Evolutionary conservation across 2,888 invertebrate species (phyloP).

Genomic region (Cheilosia impressa): DNA sequence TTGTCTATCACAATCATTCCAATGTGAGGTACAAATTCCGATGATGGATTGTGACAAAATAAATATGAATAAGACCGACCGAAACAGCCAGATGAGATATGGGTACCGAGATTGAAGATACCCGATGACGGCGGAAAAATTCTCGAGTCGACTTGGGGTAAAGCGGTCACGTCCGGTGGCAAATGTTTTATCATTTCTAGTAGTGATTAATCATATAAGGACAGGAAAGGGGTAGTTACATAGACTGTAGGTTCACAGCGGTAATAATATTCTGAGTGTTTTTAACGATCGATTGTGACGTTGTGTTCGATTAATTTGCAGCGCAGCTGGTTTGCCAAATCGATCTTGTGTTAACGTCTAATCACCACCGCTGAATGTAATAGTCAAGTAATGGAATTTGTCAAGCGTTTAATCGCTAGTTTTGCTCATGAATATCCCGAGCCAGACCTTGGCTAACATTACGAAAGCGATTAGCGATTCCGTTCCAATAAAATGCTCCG

Average conservation of each 20-base stretch:
- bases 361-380: no score
- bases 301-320: no score
- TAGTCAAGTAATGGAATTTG: no score
- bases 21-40: conserved; percentile 4
- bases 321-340: no score
- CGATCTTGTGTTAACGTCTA: no score
- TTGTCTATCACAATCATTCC: conserved; percentile 22
- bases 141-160: background rate
- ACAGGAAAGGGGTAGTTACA: background rate
- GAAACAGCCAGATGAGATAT: conserved; percentile 8
- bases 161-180: conserved; percentile 3
- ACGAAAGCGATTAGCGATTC: no score
- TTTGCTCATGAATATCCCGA: no score
- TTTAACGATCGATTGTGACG: no score
- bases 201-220: conserved; percentile 12
- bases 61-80: conserved; percentile 25
- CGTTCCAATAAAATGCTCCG: no score
- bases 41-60: conserved; percentile 49
- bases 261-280: background rate
- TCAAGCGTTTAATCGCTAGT: no score
- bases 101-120: background rate
- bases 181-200: background rate
- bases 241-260: background rate
- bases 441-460: no score
- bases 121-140: background rate